Base-by-base conservation (phyloP, 2,797 vertebrate genomes). In the Dromococcyx pavoninus region DNA sequence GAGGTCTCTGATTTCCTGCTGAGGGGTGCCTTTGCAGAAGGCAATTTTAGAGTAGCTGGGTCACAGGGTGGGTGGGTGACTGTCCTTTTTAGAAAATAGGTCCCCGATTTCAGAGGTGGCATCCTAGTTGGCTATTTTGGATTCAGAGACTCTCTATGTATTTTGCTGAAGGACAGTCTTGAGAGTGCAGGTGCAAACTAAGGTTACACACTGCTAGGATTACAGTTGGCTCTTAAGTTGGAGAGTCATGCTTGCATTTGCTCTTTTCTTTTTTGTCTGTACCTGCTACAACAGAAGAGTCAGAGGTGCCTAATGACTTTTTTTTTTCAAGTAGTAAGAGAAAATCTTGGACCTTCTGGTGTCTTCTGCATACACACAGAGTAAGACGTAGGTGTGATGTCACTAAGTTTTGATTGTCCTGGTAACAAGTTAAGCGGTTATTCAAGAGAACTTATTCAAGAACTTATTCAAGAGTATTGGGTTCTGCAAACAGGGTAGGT, bases 391-490 rank as follows among this genome's bases (percentile, higher is more conserved):
- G 66, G 58, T 92, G 89, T 86, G 82, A 94, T 91, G 58, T 88
- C 91, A 89, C 88, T 64, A 87, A 91, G 81, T 80, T 21, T 78
- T 78, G 64, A 89, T 94, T 96, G 93, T 94, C 91, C 62, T 86
- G 84, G 95, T 83, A 93, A 94, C 85, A 88, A 77, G 73, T 93
- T 77, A 86, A 66, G 66, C 87, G 88, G 66, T 88, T 88, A 65
- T 50, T 93, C 37, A 54, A 19, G 65, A 58, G 37, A 83, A 54
- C 3, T 4, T 30, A n/a, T n/a, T n/a, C n/a, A n/a, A n/a, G n/a
- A n/a, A n/a, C n/a, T n/a, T n/a, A n/a, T n/a, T n/a, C n/a, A n/a
- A n/a, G n/a, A n/a, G 39, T 61, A 58, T 41, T 32, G 61, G 58
- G 69, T 61, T 92, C 37, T 88, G 69, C 43, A 81, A 82, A 75